A percentile compares a stretch with the other conserved stretches of the same genome.
These are phyloP conservation scores for Lasioglossum calceatum DNA, from an alignment of 2,888 invertebrate species.

Conservation along the genomic window DNA sequence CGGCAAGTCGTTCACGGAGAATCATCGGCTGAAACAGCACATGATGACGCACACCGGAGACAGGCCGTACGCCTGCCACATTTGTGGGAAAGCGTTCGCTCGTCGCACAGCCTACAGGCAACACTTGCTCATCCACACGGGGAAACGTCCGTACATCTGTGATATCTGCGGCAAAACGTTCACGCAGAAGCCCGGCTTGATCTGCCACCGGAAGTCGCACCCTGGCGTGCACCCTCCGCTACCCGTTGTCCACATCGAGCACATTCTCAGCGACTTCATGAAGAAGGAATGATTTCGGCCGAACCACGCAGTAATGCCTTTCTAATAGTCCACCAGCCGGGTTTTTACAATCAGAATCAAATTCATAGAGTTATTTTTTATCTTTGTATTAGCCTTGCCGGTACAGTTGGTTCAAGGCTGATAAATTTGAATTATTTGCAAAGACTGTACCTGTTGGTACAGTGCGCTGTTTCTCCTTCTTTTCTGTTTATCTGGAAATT, in stretches of 20 bases:
- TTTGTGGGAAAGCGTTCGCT: constrained; percentile 83
- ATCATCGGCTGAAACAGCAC: constrained; percentile 84
- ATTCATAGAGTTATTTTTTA: background rate
- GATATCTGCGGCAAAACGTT: constrained; percentile 75
- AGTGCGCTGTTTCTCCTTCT: background rate
- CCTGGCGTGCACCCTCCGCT: constrained; percentile 71
- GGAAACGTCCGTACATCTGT: constrained; percentile 71
- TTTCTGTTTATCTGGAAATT: background rate
- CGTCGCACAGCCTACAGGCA: constrained; percentile 71
- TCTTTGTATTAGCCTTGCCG: background rate
- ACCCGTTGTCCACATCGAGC: constrained; percentile 73
- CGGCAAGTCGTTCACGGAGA: constrained; percentile 83
- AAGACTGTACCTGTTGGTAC: background rate
- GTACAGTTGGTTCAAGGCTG: background rate
- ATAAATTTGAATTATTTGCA: background rate
- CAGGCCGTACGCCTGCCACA: constrained; percentile 82
- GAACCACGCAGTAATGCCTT: background rate
- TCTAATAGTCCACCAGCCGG: background rate
- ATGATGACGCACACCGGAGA: constrained; percentile 84
- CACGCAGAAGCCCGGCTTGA: constrained; percentile 72
- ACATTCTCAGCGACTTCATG: constrained; percentile 73
- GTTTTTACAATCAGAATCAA: background rate
- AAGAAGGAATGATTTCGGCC: constrained; percentile 62
- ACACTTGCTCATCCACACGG: constrained; percentile 72
- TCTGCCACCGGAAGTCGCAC: constrained; percentile 76